Conservation (phyloP, 1,140 invertebrate species). For the Magallana gigas region DNA sequence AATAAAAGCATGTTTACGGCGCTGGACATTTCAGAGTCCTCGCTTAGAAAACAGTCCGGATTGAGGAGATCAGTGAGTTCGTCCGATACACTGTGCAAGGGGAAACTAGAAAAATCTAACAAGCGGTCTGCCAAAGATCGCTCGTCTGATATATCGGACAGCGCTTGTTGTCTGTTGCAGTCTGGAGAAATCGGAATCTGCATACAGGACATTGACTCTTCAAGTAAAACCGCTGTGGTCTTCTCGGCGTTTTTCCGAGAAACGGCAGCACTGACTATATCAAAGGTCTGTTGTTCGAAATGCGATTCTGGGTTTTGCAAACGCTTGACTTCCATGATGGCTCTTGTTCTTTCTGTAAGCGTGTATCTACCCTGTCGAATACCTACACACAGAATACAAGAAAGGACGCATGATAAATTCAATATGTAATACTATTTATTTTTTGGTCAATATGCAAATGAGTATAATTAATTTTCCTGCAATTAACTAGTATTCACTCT, state of each 20-base stretch:
- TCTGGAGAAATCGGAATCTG: constrained; percentile 19
- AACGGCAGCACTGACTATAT: constrained; percentile 7
- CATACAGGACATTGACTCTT: not conserved
- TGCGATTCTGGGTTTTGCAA: constrained; percentile 32
- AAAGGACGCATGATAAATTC: not conserved
- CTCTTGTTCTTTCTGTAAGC: constrained; percentile 60
- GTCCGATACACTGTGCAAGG: not conserved
- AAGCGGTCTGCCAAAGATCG: not conserved
- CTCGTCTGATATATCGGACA: constrained; percentile 24
- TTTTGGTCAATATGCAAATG: no score
- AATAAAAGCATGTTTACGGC: not conserved
- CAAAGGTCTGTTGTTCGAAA: not conserved
- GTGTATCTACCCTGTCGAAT: constrained; percentile 62
- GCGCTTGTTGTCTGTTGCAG: constrained; percentile 4
- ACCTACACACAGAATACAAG: constrained; percentile 25
- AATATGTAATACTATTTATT: not conserved
- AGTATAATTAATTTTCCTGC: no score
- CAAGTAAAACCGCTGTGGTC: not conserved
- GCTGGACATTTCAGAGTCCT: not conserved
- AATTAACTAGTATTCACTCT: no score
- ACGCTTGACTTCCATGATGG: constrained; percentile 59
- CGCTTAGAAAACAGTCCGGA: not conserved
- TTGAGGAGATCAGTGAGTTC: not conserved
- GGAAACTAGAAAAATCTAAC: constrained; percentile 10
- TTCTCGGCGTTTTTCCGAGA: constrained; percentile 2